These are phyloP conservation scores for Sceloporus undulatus DNA, from an alignment of 2,113 vertebrate genomes.

Conservation along the genomic window DNA sequence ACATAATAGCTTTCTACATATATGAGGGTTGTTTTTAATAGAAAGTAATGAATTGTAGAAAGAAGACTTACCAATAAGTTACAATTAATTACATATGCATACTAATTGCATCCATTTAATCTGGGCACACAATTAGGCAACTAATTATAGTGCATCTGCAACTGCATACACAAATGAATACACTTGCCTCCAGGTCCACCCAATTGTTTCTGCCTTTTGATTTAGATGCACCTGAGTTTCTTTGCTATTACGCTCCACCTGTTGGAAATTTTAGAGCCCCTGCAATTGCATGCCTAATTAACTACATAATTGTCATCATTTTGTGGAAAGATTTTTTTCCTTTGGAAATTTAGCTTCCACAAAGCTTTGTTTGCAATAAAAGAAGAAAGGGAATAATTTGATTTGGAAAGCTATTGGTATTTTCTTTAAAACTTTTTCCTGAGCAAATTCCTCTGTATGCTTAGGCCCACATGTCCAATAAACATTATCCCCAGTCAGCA, in stretches of 20 bases:
- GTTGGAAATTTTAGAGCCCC: conserved; percentile 65
- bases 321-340: conserved; percentile 56
- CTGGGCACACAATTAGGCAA: conserved; percentile 66
- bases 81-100: conserved; percentile 68
- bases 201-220: conserved; percentile 39
- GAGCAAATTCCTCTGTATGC: not conserved
- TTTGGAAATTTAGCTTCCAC: conserved; percentile 59
- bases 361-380: conserved; percentile 27
- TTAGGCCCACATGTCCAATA: not conserved
- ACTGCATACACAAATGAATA: conserved; percentile 53
- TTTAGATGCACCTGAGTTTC: conserved; percentile 31
- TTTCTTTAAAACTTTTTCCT: not conserved
- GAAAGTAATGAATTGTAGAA: conserved; percentile 51
- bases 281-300: conserved; percentile 69
- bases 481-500: not conserved
- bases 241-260: conserved; percentile 56
- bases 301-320: conserved; percentile 72
- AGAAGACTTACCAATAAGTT: conserved; percentile 66
- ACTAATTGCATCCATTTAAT: conserved; percentile 46
- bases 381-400: conserved; percentile 6
- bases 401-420: not conserved
- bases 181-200: conserved; percentile 37
- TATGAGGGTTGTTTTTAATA: conserved; percentile 47
- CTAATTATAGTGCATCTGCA: conserved; percentile 68
- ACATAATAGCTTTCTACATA: conserved; percentile 44